A percentile compares a stretch with the other conserved stretches of the same genome.
phyloP scores from a whole-genome alignment of 2,797 vertebrate species.

The Setipinna tenuifilis region DNA sequence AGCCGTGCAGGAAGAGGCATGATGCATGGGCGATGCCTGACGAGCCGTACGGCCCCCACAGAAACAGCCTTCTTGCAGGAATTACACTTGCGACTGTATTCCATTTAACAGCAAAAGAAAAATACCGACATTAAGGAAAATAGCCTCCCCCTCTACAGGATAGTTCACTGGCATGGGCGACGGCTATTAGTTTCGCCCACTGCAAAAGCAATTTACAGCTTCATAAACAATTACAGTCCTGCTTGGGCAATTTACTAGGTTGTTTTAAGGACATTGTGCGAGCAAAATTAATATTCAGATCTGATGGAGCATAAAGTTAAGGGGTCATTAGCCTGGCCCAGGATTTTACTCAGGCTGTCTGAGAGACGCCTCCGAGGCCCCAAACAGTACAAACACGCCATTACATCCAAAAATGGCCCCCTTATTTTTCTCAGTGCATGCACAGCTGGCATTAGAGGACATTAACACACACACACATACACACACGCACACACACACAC shows the following conservation, averaged over 20 bases:
- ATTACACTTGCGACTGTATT: slow-evolving; percentile 52
- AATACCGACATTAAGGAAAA: slow-evolving; percentile 58
- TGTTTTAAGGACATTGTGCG: slow-evolving; percentile 61
- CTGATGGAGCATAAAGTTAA: slow-evolving; percentile 56
- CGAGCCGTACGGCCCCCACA: slow-evolving; percentile 45
- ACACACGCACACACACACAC: background rate
- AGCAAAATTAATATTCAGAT: slow-evolving; percentile 59
- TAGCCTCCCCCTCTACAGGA: slow-evolving; percentile 53
- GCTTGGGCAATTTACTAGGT: slow-evolving; percentile 60
- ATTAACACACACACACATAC: background rate
- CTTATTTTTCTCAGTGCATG: slow-evolving; percentile 25
- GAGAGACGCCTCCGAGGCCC: slow-evolving; percentile 36
- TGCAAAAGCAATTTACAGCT: slow-evolving; percentile 63
- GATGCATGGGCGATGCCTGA: slow-evolving; percentile 53
- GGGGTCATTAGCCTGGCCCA: slow-evolving; percentile 58
- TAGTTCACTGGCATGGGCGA: slow-evolving; percentile 52
- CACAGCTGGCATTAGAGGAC: slow-evolving; percentile 19
- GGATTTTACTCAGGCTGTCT: slow-evolving; percentile 49
- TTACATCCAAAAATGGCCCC: slow-evolving; percentile 25
- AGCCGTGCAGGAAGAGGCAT: slow-evolving; percentile 34
- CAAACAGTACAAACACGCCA: slow-evolving; percentile 18
- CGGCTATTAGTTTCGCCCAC: slow-evolving; percentile 61
- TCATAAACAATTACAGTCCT: slow-evolving; percentile 63
- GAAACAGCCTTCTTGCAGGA: slow-evolving; percentile 53
- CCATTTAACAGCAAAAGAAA: slow-evolving; percentile 60